Base-by-base conservation (phyloP, 2,113 vertebrate genomes). In the Murina feae region DNA sequence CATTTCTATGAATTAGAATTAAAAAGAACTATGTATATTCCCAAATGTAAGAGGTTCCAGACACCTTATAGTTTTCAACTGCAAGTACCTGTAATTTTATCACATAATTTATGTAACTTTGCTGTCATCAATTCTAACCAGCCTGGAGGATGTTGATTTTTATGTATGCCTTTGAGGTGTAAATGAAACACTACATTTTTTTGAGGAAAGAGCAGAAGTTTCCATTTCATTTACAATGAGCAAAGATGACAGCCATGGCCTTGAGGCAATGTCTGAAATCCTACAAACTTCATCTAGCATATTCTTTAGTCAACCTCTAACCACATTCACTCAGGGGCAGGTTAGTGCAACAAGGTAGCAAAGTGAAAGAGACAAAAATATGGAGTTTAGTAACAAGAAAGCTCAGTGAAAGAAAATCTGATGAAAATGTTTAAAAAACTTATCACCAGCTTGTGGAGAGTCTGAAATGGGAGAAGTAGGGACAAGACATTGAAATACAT, bases 171-270 rank as follows among this genome's bases (percentile, higher is more conserved):
- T 94, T 90, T 90, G 88, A 74, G 63, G 30, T 85, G 39, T 35
- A 94, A 96, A 72, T 55, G 49, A 90, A 96, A 76, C 47, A 72
- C 23, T 35, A 35, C 32, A 20, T 39, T 95, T 60, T 60, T 44
- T 51, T 80, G 17, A 82, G 32, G 14, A 95, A 93, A 75, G 12
- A 51, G 25, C 30, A 42, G 63, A 82, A 42, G 25, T 86, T 76
- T 95, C 74, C 35, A 16, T 79, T 79, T 83, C 30, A 25, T 10
- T 86, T 23, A 51, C 4, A n/a, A 60, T 76, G 49, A 94, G 10
- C 30, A 76, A 84, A 71, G 32, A 87, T 60, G n/a, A 86, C 58
- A 90, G 55, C 11, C 71, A 51, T 83, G 71, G 72, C 42, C 58
- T 60, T 35, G 35, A 58, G 37, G 37, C 39, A 83, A 39, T 35